These are phyloP conservation scores for Lucilia sericata DNA, from an alignment of 1,140 invertebrate species.

Conservation along the genomic window DNA sequence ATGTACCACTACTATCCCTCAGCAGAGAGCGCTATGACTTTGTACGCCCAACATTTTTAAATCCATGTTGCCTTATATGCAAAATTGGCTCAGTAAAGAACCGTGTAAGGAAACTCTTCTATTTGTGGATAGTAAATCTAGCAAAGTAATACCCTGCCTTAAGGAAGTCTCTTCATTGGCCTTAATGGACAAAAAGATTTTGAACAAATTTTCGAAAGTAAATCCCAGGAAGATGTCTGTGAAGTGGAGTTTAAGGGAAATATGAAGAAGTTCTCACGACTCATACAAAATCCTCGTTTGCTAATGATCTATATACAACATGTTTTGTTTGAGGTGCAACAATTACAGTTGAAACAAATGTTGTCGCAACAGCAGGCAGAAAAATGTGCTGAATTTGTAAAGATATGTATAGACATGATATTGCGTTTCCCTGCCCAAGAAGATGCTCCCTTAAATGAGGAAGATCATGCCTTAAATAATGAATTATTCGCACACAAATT, in stretches of 20 bases:
- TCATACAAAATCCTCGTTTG: conserved; percentile 54
- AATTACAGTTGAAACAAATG: conserved; percentile 50
- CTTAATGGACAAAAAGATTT: conserved; percentile 48
- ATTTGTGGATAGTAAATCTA: background rate
- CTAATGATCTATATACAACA: conserved; percentile 62
- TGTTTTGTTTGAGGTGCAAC: conserved; percentile 53
- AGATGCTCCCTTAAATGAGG: background rate
- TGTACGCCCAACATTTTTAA: conserved; percentile 54
- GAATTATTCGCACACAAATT: conserved; percentile 49
- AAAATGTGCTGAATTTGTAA: conserved; percentile 53
- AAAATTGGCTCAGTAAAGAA: conserved; percentile 49
- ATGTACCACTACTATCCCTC: conserved; percentile 62
- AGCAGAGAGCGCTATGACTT: conserved; percentile 54
- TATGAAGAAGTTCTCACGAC: conserved; percentile 47
- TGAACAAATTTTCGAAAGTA: conserved; percentile 50
- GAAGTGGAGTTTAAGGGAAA: conserved; percentile 56
- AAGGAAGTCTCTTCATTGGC: conserved; percentile 49
- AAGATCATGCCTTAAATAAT: background rate
- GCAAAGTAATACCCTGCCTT: conserved; percentile 13
- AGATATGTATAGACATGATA: conserved; percentile 31
- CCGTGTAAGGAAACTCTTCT: background rate
- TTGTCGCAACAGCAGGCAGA: conserved; percentile 52
- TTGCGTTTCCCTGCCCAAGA: background rate
- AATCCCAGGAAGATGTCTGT: conserved; percentile 38
- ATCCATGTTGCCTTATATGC: conserved; percentile 53